A percentile compares a stretch with the other conserved stretches of the same genome.
Evolutionary conservation across 1,140 invertebrate species (phyloP).

Genomic region (Acromyrmex charruanus): DNA sequence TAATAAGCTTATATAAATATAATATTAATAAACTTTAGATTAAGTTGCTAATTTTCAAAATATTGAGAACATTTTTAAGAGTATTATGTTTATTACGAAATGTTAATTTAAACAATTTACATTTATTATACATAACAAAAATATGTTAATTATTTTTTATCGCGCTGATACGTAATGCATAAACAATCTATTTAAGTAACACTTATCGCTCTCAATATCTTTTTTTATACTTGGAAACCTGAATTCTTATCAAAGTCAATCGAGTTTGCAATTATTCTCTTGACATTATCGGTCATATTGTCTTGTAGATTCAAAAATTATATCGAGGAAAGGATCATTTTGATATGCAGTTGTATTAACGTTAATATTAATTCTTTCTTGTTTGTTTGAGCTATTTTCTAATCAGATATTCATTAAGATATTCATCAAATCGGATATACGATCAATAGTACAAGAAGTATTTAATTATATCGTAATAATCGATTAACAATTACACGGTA

Average conservation of each 20-base stretch:
- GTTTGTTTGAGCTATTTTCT: background rate
- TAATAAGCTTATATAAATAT: background rate
- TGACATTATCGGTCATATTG: no score
- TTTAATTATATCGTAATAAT: background rate
- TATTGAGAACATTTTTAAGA: background rate
- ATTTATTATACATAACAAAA: background rate
- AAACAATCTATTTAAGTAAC: no score
- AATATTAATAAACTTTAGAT: constrained; percentile 13
- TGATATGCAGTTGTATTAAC: no score
- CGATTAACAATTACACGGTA: background rate
- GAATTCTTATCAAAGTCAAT: no score
- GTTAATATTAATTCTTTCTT: background rate
- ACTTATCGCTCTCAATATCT: no score
- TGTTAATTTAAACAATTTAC: background rate
- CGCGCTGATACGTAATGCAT: no score
- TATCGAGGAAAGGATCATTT: no score
- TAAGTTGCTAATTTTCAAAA: background rate
- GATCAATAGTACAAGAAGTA: background rate
- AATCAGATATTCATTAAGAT: background rate
- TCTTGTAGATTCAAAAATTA: no score
- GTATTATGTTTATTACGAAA: background rate
- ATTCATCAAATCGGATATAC: no score
- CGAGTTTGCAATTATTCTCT: no score
- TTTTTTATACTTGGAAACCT: no score
- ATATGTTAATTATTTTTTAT: background rate